Conservation (phyloP, 2,888 invertebrate species). For the Acanthosepion lycidas region DNA sequence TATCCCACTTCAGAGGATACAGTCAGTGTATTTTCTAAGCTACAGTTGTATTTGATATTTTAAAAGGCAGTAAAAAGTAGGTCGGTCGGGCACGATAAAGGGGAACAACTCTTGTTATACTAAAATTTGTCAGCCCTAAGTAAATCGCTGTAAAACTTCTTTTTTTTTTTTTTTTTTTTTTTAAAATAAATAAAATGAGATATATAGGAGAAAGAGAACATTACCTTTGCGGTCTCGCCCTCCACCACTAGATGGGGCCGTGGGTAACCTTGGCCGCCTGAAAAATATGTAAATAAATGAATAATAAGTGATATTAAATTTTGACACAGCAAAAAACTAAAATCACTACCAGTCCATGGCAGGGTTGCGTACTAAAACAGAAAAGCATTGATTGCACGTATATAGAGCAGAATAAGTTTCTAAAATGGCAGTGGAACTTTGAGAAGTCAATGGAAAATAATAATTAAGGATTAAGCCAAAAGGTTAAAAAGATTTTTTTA, state of each 20-base stretch:
- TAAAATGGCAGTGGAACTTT: too few relatives aligned
- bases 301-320: not conserved
- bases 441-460: too few relatives aligned
- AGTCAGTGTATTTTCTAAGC: too few relatives aligned
- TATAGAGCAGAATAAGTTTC: not conserved
- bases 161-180: not conserved
- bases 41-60: too few relatives aligned
- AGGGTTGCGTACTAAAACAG: not conserved
- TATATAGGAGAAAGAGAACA: not conserved
- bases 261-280: constrained; percentile 67
- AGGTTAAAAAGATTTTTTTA: too few relatives aligned
- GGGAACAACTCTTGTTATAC: not conserved
- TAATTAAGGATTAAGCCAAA: too few relatives aligned
- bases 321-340: not conserved
- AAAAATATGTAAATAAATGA: constrained; percentile 50
- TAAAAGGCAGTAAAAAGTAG: not conserved
- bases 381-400: not conserved
- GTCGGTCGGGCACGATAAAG: not conserved
- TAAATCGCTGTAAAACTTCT: not conserved
- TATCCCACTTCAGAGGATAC: too few relatives aligned
- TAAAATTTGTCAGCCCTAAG: not conserved
- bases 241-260: constrained; percentile 66
- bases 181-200: not conserved
- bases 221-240: constrained; percentile 63
- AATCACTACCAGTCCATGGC: not conserved